phyloP scores from a whole-genome alignment of 2,797 vertebrate genomes.

The Micrastur ruficollis region DNA sequence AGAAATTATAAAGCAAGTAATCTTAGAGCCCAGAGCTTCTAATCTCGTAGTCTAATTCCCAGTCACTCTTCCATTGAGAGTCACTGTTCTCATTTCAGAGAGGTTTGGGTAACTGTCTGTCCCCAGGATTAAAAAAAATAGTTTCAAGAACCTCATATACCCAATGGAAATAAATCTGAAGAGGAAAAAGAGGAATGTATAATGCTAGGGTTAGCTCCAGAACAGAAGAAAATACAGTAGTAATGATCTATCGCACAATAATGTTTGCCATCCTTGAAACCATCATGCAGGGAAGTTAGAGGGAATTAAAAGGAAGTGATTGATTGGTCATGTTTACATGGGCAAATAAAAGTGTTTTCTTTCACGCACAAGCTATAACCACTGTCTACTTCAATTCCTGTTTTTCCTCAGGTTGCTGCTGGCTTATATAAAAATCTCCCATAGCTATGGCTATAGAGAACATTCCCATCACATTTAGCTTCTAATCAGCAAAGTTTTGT shows the following conservation, averaged over 20 bases:
- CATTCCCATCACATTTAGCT: neutral
- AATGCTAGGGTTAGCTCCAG: neutral
- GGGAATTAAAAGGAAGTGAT: neutral
- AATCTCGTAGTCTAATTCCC: neutral
- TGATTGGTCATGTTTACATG: neutral
- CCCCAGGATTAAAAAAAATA: neutral
- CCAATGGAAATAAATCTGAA: neutral
- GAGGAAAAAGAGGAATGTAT: neutral
- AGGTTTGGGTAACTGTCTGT: neutral
- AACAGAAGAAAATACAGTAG: neutral
- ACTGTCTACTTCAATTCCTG: neutral
- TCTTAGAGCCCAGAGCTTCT: neutral
- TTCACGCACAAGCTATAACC: accelerated
- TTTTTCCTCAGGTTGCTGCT: neutral
- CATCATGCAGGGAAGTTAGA: neutral
- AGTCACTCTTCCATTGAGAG: neutral
- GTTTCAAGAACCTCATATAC: neutral
- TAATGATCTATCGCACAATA: neutral
- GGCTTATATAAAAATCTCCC: neutral
- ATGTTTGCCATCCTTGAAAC: neutral
- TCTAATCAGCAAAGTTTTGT: neutral
- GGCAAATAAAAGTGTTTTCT: neutral
- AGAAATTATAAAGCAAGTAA: neutral
- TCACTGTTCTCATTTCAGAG: neutral
- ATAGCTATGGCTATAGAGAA: neutral